phyloP scores from a whole-genome alignment of 2,888 invertebrate genomes.

The Agrochola lychnidis region DNA sequence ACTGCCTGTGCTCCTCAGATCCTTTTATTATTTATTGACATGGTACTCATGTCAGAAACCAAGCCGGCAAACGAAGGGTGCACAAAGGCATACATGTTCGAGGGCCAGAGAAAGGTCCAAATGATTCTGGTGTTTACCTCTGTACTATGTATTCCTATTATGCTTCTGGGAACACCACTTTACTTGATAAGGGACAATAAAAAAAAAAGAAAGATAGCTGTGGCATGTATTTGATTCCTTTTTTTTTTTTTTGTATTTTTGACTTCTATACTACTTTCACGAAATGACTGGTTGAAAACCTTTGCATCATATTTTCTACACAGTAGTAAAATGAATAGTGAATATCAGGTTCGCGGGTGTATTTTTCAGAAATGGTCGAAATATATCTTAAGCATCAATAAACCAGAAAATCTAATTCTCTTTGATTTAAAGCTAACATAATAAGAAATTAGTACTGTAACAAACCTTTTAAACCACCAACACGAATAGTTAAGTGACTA shows the following conservation, averaged over 20 bases:
- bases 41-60: slow-evolving; percentile 90
- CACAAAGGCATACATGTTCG: slow-evolving; percentile 89
- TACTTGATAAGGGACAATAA: slow-evolving; percentile 76
- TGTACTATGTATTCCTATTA: slow-evolving; percentile 92
- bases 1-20: slow-evolving; percentile 93
- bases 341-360: no score
- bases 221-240: slow-evolving; percentile 60
- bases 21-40: slow-evolving; percentile 94
- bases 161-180: slow-evolving; percentile 94
- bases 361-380: no score
- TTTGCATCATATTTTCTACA: no score
- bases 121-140: slow-evolving; percentile 90
- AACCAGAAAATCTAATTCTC: no score
- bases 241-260: not conserved
- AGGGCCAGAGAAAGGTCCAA: slow-evolving; percentile 90
- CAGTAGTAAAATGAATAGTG: no score
- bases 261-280: not conserved
- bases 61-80: slow-evolving; percentile 80
- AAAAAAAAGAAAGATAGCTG: slow-evolving; percentile 59
- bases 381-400: no score
- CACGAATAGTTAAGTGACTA: no score
- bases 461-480: no score
- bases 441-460: no score
- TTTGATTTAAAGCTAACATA: no score
- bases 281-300: not conserved